Base-by-base conservation (phyloP, 2,888 invertebrate genomes). In the Trachelus troglodyta region DNA sequence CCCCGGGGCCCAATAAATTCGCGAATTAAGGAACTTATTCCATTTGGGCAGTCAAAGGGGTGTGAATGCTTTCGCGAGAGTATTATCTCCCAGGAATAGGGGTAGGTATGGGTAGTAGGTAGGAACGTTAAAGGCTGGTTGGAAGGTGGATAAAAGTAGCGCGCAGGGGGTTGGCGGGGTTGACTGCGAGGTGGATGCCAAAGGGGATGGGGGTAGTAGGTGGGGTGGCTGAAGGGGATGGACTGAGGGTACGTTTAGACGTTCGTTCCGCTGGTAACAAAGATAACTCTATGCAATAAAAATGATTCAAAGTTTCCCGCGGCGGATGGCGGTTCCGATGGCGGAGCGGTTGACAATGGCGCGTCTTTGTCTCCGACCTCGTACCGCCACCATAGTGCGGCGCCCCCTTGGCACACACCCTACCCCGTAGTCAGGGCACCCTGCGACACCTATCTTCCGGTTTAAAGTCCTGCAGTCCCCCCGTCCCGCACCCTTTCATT, bases 261-360 rank as follows among this genome's bases (percentile, higher is more conserved):
- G 90, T 90, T 90, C 90, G 89, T 89, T 88, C 89, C 90, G 90
- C 88, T 88, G 89, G 88, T 91, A 91, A 91, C 91, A 91, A 91
- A 91, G 91, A 91, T 91, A 91, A 91, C 91, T 91, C 91, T 90
- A 90, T 91, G 91, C 91, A 91, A 91, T 91, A 91, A 91, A 91
- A 91, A 91, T 91, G 91, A 91, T 91, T 91, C 91, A 91, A 91
- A 91, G 91, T 91, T 91, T 91, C 91, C 91, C 91, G 91, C 91
- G 89, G 91, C 89, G 90, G 91, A 90, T 90, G 90, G 90, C 85
- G 89, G 91, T 91, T 91, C 91, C 91, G 91, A 90, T 91, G 90
- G 90, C 87, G 88, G 88, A 89, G 88, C 90, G 89, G 89, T 90
- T 91, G 91, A 91, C 91, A 91, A 91, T 91, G 90, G 91, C 88